Percentiles rank a stretch among this genome's conserved stretches.
phyloP scores from a whole-genome alignment of 2,113 vertebrate genomes.

The Lampris incognitus region DNA sequence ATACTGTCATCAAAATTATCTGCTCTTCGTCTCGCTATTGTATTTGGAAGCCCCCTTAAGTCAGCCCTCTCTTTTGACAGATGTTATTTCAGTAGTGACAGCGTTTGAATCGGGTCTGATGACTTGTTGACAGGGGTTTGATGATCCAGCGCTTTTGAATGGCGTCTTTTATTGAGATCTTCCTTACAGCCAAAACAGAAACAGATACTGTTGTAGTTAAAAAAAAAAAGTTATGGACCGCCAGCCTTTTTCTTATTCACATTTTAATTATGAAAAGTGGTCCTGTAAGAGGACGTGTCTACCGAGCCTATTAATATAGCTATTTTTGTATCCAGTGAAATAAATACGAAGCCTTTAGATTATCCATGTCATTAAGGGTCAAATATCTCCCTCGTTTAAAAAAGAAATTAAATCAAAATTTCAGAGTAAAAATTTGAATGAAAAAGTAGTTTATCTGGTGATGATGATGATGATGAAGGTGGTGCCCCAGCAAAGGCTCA shows the following conservation, averaged over 20 bases:
- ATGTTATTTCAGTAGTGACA: constrained; percentile 17
- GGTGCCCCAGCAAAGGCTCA: neutral
- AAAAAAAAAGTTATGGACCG: constrained; percentile 4
- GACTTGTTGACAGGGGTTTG: neutral
- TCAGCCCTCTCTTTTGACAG: constrained; percentile 10
- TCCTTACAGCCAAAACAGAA: constrained; percentile 42
- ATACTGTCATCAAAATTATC: constrained; percentile 41
- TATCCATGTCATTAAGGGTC: too few species aligned
- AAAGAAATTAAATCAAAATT: too few species aligned
- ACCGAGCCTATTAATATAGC: neutral
- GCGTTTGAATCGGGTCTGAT: constrained; percentile 34
- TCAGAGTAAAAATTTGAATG: too few species aligned
- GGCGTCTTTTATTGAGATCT: constrained; percentile 6
- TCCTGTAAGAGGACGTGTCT: neutral
- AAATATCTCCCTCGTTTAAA: too few species aligned
- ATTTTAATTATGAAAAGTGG: neutral
- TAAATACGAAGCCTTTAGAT: too few species aligned
- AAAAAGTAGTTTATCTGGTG: neutral
- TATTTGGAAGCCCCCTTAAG: constrained; percentile 26
- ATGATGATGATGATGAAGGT: neutral
- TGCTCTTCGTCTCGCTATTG: constrained; percentile 31
- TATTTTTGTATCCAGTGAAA: too few species aligned
- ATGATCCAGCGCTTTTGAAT: neutral
- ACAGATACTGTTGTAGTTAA: constrained; percentile 35
- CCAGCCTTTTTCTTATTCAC: neutral